A percentile compares a stretch with the other conserved stretches of the same genome.
Conservation (phyloP, 2,888 invertebrate genomes). For the Plusia festucae region DNA sequence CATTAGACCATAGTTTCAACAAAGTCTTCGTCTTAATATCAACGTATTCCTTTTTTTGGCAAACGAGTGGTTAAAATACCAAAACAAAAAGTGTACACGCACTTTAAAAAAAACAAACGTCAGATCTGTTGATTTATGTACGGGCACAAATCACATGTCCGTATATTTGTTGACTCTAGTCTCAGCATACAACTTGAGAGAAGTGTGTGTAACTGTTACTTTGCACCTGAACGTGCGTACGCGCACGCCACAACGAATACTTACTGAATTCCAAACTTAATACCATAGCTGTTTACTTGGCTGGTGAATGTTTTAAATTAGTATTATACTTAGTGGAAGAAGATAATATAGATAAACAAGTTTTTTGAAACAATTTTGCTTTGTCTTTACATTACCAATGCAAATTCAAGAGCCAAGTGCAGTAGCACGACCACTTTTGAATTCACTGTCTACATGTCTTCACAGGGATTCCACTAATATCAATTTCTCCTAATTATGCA, state of each 20-base stretch:
- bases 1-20: no score
- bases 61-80: not conserved
- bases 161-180: conserved; percentile 53
- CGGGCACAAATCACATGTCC: conserved; percentile 48
- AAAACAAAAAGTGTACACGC: conserved; percentile 14
- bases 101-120: conserved; percentile 27
- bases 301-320: conserved; percentile 6
- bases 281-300: conserved; percentile 29
- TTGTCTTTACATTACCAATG: no score
- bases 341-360: not conserved
- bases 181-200: conserved; percentile 47
- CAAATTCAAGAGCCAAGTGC: no score
- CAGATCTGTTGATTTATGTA: conserved; percentile 59
- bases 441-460: no score
- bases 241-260: conserved; percentile 53
- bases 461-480: no score
- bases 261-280: conserved; percentile 45
- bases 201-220: conserved; percentile 63
- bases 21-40: no score
- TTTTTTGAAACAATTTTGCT: no score
- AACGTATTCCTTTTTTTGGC: no score
- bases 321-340: not conserved
- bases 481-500: no score
- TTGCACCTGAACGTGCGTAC: conserved; percentile 53
- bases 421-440: no score